phyloP scores from a whole-genome alignment of 2,797 vertebrate genomes.

The Hephaestus fuliginosus region DNA sequence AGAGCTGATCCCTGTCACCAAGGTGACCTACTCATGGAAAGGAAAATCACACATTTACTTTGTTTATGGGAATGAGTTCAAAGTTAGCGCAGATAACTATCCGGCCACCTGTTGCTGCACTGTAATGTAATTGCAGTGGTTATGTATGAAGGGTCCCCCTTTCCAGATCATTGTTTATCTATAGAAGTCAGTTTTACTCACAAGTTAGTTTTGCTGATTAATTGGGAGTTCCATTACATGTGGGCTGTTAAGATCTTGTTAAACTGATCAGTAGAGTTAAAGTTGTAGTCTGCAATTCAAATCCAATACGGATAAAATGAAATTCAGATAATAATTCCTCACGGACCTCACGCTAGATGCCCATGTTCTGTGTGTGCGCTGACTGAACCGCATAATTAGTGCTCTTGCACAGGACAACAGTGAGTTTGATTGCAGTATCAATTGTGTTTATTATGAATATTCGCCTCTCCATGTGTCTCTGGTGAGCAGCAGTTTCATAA shows the following conservation, averaged over 20 bases:
- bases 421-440: too few species aligned
- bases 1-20: constrained; percentile 88
- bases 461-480: too few species aligned
- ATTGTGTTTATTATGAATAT: too few species aligned
- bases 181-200: neutral
- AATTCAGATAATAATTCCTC: too few species aligned
- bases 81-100: constrained; percentile 84
- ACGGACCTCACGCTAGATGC: too few species aligned
- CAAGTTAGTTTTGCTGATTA: neutral
- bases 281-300: too few species aligned
- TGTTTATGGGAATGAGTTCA: constrained; percentile 87
- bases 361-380: too few species aligned
- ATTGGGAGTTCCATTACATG: neutral
- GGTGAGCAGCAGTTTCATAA: too few species aligned
- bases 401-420: too few species aligned
- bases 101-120: constrained; percentile 87
- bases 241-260: neutral
- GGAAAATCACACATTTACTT: constrained; percentile 82
- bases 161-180: neutral
- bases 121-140: constrained; percentile 71
- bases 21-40: constrained; percentile 86
- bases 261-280: too few species aligned
- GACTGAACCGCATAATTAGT: too few species aligned
- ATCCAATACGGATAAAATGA: too few species aligned
- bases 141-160: constrained; percentile 8